Percentiles rank a stretch among this genome's conserved stretches.
These are phyloP conservation scores for Phyllostomus hastatus DNA, from an alignment of 2,113 vertebrate genomes.

Conservation along the genomic window DNA sequence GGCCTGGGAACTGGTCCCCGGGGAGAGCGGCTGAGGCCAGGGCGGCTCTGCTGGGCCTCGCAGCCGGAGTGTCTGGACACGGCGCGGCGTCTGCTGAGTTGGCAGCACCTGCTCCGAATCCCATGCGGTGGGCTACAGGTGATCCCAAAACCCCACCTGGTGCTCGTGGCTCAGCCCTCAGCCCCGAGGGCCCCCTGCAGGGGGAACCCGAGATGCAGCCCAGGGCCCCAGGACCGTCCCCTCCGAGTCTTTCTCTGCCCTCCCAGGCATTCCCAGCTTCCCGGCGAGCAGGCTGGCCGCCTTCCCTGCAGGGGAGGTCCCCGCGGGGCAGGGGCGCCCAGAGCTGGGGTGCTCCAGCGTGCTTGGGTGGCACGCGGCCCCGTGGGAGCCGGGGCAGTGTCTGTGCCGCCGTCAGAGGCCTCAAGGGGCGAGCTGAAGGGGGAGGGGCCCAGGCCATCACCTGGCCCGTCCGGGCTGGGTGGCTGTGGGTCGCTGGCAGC, in stretches of 20 bases:
- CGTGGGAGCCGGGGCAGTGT: background rate
- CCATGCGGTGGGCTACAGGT: background rate
- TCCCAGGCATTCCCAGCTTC: too few relatives aligned
- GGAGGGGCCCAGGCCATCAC: too few relatives aligned
- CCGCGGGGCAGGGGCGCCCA: fast-evolving
- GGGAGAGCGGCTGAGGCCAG: background rate
- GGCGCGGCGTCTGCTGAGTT: background rate
- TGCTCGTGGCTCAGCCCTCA: background rate
- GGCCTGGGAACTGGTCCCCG: background rate
- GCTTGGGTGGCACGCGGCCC: too few relatives aligned
- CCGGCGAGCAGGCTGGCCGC: background rate
- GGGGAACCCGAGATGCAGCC: background rate
- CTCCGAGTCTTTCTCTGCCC: background rate
- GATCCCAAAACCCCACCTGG: background rate
- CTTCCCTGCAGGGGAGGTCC: background rate
- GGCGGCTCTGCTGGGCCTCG: background rate
- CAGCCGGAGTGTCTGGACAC: background rate
- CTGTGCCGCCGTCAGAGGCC: too few relatives aligned
- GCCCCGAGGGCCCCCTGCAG: background rate
- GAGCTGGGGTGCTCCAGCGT: background rate
- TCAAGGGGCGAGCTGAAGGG: background rate
- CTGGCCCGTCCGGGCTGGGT: background rate
- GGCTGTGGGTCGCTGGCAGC: background rate
- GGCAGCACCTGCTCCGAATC: background rate
- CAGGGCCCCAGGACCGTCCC: fast-evolving